Percentiles rank a stretch among this genome's conserved stretches.
Conservation (phyloP, 2,888 invertebrate genomes). For the Rotaria macrura region DNA sequence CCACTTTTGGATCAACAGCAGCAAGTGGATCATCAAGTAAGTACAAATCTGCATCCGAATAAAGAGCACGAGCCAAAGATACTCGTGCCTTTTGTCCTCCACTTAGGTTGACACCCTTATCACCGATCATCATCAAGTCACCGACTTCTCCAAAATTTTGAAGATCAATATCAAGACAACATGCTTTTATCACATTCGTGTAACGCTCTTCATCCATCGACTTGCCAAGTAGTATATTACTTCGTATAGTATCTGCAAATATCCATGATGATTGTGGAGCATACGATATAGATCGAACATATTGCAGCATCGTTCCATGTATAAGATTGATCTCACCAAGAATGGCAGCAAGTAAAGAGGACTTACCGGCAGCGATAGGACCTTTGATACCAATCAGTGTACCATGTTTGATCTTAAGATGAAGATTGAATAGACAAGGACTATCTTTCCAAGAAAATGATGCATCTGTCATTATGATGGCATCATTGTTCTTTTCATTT, state of each 20-base stretch:
- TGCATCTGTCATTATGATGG: neutral
- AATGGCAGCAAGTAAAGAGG: conserved; percentile 74
- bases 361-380: conserved; percentile 53
- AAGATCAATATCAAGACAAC: no score
- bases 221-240: conserved; percentile 54
- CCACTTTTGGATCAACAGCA: no score
- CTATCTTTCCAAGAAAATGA: neutral
- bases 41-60: no score
- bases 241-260: conserved; percentile 61
- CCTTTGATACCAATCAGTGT: conserved; percentile 48
- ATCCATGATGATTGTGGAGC: no score
- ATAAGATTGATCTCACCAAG: no score
- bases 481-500: neutral
- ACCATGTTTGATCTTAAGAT: neutral
- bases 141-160: conserved; percentile 52
- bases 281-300: conserved; percentile 44
- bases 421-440: neutral
- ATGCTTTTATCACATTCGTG: conserved; percentile 40
- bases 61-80: conserved; percentile 49
- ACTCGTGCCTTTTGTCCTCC: conserved; percentile 52
- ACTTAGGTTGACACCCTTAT: conserved; percentile 53
- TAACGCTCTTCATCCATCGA: conserved; percentile 42
- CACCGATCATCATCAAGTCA: conserved; percentile 56
- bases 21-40: no score
- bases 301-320: neutral